A percentile compares a stretch with the other conserved stretches of the same genome.
These are phyloP conservation scores for Amphipyra tragopoginis DNA, from an alignment of 2,888 invertebrate genomes.

Conservation along the genomic window DNA sequence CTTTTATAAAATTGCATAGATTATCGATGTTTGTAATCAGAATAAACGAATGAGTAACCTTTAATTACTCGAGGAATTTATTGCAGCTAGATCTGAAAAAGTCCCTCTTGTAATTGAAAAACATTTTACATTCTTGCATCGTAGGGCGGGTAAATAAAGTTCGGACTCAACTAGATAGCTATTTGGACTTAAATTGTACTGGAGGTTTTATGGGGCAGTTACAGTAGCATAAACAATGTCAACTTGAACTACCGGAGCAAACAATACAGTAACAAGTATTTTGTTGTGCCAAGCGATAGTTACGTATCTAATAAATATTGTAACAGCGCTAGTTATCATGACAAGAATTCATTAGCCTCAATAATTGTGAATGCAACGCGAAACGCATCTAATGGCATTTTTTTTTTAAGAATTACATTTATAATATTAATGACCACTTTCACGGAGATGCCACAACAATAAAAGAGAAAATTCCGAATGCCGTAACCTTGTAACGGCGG, in stretches of 20 bases:
- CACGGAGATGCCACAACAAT: conserved; percentile 61
- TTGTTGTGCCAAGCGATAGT: conserved; percentile 55
- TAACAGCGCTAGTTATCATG: conserved; percentile 68
- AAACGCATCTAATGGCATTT: conserved; percentile 55
- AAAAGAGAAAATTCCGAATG: conserved; percentile 63
- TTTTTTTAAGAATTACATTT: conserved; percentile 52
- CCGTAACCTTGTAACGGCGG: conserved; percentile 60
- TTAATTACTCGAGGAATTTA: conserved; percentile 30
- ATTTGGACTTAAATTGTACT: conserved; percentile 19
- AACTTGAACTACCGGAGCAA: conserved; percentile 39
- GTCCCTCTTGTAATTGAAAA: conserved; percentile 28
- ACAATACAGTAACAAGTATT: conserved; percentile 50
- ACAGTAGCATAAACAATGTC: conserved; percentile 35
- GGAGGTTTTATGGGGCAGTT: conserved; percentile 24
- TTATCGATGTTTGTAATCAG: conserved; percentile 41
- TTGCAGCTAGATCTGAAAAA: conserved; percentile 30
- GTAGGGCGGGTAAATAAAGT: conserved; percentile 15
- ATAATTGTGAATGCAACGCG: conserved; percentile 61
- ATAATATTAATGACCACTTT: conserved; percentile 60
- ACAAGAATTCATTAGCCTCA: conserved; percentile 72
- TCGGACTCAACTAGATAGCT: conserved; percentile 8
- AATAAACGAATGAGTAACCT: conserved; percentile 39
- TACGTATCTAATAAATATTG: conserved; percentile 57
- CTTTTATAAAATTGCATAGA: conserved; percentile 51
- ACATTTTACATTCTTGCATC: conserved; percentile 25